A percentile compares a stretch with the other conserved stretches of the same genome.
phyloP scores from a whole-genome alignment of 2,113 vertebrate species.

The Leptosomus discolor region DNA sequence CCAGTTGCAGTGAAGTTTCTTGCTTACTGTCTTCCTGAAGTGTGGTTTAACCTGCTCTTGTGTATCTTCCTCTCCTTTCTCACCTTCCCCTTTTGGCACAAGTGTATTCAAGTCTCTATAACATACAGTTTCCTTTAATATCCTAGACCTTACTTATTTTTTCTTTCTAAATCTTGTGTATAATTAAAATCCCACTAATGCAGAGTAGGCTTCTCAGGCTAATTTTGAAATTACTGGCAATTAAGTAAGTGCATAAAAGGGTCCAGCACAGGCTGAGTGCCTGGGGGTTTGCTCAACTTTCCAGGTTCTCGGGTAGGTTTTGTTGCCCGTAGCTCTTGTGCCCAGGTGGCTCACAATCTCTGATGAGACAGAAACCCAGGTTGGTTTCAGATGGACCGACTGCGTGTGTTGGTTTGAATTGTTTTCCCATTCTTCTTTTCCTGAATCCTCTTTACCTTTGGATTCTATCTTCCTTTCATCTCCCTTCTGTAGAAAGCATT shows the following conservation, averaged over 20 bases:
- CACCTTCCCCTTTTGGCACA: not conserved
- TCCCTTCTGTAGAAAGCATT: not conserved
- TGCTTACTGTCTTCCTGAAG: not conserved
- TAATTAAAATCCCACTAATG: not conserved
- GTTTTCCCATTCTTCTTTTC: not conserved
- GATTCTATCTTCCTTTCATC: not conserved
- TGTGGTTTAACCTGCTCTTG: not conserved
- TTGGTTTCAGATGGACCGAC: not conserved
- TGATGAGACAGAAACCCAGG: not conserved
- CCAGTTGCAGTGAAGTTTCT: not conserved
- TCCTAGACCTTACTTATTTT: not conserved
- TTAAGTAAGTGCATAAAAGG: not conserved
- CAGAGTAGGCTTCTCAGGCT: not conserved
- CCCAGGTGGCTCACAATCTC: not conserved
- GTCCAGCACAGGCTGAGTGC: not conserved
- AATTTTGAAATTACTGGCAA: not conserved
- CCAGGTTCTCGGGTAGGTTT: not conserved
- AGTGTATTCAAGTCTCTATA: not conserved
- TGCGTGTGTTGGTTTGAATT: fast-evolving
- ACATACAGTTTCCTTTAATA: not conserved
- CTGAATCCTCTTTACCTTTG: not conserved
- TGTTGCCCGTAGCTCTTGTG: not conserved
- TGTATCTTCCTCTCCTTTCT: not conserved
- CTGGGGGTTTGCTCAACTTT: not conserved
- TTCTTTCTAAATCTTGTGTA: not conserved